These are phyloP conservation scores for Odontomyia ornata DNA, from an alignment of 2,888 invertebrate species.

Conservation along the genomic window DNA sequence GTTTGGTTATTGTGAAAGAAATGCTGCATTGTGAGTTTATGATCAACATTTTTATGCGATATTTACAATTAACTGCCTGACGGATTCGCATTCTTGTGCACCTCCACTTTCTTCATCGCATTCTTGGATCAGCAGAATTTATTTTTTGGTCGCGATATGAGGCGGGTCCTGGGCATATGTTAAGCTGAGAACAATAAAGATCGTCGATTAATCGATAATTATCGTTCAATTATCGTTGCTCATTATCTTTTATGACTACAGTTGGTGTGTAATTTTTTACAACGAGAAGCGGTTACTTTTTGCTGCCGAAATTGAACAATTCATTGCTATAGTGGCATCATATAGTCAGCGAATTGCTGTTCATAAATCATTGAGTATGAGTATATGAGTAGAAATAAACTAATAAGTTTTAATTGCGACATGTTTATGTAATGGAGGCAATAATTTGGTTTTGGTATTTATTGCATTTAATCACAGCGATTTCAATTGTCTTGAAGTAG, in stretches of 20 bases:
- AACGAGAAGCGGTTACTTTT: not conserved
- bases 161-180: conserved; percentile 35
- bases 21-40: conserved; percentile 18
- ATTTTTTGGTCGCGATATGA: conserved; percentile 16
- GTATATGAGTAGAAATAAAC: not conserved
- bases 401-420: no score
- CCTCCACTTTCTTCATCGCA: conserved; percentile 5
- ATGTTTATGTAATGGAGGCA: no score
- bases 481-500: no score
- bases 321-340: not conserved
- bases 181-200: conserved; percentile 40
- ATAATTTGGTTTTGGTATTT: no score
- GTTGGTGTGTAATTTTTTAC: conserved; percentile 5
- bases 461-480: no score
- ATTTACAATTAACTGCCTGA: conserved; percentile 38
- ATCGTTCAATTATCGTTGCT: conserved; percentile 33
- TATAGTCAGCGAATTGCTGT: not conserved
- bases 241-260: conserved; percentile 34
- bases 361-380: not conserved
- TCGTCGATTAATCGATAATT: conserved; percentile 41
- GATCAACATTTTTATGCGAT: not conserved
- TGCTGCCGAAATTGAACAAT: conserved; percentile 4
- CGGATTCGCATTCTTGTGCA: conserved; percentile 27
- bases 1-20: conserved; percentile 26
- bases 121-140: not conserved